Conservation (phyloP, 2,797 vertebrate species). For the Sebastes nivosus region DNA sequence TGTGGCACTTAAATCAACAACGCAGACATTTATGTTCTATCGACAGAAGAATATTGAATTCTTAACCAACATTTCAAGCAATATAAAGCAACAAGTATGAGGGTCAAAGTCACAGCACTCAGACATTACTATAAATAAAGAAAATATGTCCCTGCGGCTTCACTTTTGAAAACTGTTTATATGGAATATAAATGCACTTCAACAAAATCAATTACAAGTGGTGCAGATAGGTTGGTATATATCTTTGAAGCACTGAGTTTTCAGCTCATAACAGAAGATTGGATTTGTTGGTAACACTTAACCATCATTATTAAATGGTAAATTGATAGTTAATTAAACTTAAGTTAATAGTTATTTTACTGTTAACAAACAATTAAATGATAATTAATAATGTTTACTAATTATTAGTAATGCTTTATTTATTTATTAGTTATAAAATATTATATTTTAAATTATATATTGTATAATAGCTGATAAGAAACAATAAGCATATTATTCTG, state of each 20-base stretch:
- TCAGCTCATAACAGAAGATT: neutral
- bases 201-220: neutral
- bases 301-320: too few species aligned
- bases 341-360: too few species aligned
- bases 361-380: too few species aligned
- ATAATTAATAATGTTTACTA: too few species aligned
- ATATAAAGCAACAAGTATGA: neutral
- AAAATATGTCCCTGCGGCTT: neutral
- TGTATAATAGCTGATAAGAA: too few species aligned
- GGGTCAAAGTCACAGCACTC: conserved; percentile 4
- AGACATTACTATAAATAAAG: neutral
- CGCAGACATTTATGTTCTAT: neutral
- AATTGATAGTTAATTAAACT: too few species aligned
- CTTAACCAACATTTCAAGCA: neutral
- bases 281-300: too few species aligned
- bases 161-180: neutral
- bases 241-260: neutral
- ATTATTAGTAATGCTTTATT: too few species aligned
- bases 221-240: neutral
- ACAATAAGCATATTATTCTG: too few species aligned
- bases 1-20: neutral
- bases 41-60: neutral
- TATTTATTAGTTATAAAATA: too few species aligned
- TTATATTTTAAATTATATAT: too few species aligned
- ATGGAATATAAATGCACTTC: neutral